Conservation (phyloP, 2,113 vertebrate genomes). For the Pomatorhinus ruficollis region DNA sequence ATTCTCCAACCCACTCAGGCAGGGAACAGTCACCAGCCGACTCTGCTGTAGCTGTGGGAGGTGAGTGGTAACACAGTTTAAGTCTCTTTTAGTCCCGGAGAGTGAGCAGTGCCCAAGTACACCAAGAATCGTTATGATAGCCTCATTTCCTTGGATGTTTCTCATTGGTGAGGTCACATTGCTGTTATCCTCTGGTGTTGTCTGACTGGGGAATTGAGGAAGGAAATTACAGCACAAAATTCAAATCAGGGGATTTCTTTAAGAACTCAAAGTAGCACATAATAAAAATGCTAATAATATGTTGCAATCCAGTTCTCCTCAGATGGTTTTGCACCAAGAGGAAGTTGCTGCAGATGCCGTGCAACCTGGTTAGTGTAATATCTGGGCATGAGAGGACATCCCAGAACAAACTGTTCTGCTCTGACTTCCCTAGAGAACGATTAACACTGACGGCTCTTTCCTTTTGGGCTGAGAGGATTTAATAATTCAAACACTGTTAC, state of each 20-base stretch:
- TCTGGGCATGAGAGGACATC: conserved; percentile 49
- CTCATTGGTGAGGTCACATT: background rate
- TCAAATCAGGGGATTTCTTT: background rate
- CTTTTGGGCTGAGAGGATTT: conserved; percentile 43
- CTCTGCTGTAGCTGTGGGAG: background rate
- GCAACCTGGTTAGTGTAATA: conserved; percentile 57
- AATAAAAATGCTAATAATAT: conserved; percentile 41
- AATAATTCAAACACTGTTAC: conserved; percentile 42
- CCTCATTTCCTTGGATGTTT: background rate
- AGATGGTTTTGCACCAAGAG: conserved; percentile 26
- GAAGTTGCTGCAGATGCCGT: conserved; percentile 37
- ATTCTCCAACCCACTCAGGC: background rate
- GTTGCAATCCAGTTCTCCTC: conserved; percentile 45
- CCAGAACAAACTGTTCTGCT: conserved; percentile 66
- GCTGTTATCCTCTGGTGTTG: background rate
- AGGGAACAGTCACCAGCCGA: background rate
- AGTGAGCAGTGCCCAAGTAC: background rate
- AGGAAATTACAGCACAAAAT: conserved; percentile 34
- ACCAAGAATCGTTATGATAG: rapidly evolving
- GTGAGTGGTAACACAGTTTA: background rate
- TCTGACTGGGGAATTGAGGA: background rate
- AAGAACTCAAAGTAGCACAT: conserved; percentile 34
- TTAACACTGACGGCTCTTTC: conserved; percentile 46
- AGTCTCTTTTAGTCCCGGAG: background rate
- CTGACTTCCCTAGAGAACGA: conserved; percentile 29